Evolutionary conservation across 2,797 vertebrate genomes (phyloP), one percentile per base, ranked within the genome.

Genomic region (Tadarida brasiliensis): DNA sequence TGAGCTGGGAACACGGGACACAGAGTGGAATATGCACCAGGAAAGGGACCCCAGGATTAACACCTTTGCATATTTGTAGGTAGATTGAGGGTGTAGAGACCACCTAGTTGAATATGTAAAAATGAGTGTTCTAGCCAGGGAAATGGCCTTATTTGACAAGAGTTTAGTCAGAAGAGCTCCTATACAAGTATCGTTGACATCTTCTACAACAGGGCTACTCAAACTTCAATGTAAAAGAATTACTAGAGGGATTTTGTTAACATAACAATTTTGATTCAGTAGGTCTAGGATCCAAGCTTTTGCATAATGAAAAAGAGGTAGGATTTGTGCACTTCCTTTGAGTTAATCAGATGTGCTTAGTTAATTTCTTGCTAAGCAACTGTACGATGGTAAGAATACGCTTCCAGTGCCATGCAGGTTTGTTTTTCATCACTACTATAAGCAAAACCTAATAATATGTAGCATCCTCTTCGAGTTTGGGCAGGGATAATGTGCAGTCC

Each of bases 371-470:
- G 74, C 54, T 61, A 90, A 86, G 22, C 51, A 93, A 61, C 33
- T 82, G 17, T 74, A 67, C 28, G 10, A 77, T 16, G n/a, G 51
- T 81, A 30, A 89, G 28, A 68, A 28, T 33, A 86, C 61, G 44
- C 16, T 80, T 54, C 14, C 35, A 90, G 81, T 78, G 35, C 5
- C 17, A 51, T 44, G 47, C 33, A 73, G 51, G n/a, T 77, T 84
- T 91, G 47, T 70, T 71, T 86, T 59, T 67, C 68, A 54, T 88
- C 20, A 39, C 12, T 51, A 49, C 4, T 84, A 9, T 91, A 78
- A 94, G 63, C 35, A 94, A 90, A 96, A 94, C 20, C 26, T 87
- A 73, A 87, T 59, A 78, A 49, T 83, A 70, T 2, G 39, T 24
- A 63, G 35, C 35, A 70, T 65, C 87, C 11, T 78, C 19, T 71